Evolutionary conservation across 2,113 vertebrate species (phyloP), one percentile per base, ranked within the genome.

Genomic region (Struthio camelus): DNA sequence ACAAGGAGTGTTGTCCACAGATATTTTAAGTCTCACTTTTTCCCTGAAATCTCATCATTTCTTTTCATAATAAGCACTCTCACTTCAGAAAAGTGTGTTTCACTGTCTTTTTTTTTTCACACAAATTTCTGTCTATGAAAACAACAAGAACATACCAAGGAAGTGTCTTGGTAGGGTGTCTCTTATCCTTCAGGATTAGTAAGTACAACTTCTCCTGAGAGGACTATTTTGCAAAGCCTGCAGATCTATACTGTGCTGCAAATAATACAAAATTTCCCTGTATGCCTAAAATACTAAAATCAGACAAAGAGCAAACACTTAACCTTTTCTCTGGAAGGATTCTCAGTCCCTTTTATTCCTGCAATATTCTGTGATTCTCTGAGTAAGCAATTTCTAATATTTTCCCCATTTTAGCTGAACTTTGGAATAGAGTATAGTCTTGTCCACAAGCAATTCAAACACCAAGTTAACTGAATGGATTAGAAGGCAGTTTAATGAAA

Each of bases 401-500:
- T 90, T 93, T 77, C 48, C 75, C 17, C 36, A 78, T 84, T 72
- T 79, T 25, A 59, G 27, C 4, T 67, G n/a, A 81, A 67, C 9
- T 72, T 79, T 61, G 48, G 30, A 59, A 20, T 22, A 72, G 42
- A 82, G 72, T 4, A 2, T 32, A 75, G 25, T 50, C 56, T 64
- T 79, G 27, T 75, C 46, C 44, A 79, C 6, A 40, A 1, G 0
- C 3, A 62, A 15, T 46, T 91, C 62, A 72, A 93, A 42, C 34
- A 51, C 22, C 66, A 90, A 95, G 82, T 87, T 91, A 82, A 61
- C 27, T 82, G 90, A 91, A 80, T 91, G 18, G 4, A 46, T 87
- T 95, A 56, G 42, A 90, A 93, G 87, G n/a, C 50, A 89, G 24
- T 5, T 19, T 72, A 95, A 91, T 82, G 42, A 69, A 85, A 93